Evolutionary conservation across 2,113 vertebrate genomes (phyloP).

Genomic region (Cariama cristata): DNA sequence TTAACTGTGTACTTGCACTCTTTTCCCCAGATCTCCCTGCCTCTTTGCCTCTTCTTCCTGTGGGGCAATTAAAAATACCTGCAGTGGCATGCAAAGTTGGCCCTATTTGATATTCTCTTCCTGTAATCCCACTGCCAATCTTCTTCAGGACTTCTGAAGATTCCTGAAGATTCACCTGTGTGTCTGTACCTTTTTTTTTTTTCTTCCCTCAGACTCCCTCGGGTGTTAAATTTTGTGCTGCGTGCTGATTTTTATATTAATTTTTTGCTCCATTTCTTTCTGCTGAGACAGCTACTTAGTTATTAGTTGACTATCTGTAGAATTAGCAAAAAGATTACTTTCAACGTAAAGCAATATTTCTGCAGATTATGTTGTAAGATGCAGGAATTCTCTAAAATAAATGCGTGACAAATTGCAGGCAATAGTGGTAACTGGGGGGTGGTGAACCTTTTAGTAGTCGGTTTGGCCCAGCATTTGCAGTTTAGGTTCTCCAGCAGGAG

Average conservation of each 20-base stretch:
- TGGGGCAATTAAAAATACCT: not conserved
- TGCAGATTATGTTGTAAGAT: rapidly evolving
- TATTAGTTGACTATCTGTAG: not conserved
- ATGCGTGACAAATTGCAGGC: rapidly evolving
- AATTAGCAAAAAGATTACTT: not conserved
- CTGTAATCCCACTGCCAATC: not conserved
- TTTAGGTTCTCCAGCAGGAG: not conserved
- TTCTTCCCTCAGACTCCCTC: not conserved
- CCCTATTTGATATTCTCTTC: not conserved
- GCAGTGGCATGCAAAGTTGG: not conserved
- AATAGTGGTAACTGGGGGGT: rapidly evolving
- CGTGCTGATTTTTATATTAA: not conserved
- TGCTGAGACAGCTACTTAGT: not conserved
- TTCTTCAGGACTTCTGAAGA: not conserved
- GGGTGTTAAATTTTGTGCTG: not conserved
- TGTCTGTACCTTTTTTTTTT: not conserved
- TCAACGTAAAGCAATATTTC: too few species aligned
- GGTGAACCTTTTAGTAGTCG: rapidly evolving
- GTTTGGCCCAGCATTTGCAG: not conserved
- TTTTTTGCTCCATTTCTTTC: not conserved
- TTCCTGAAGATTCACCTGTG: not conserved
- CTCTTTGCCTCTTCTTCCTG: not conserved
- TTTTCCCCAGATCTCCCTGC: not conserved
- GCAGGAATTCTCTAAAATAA: rapidly evolving
- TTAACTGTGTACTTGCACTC: not conserved